Evolutionary conservation across 2,797 vertebrate genomes (phyloP), one percentile per base, ranked within the genome.

Genomic region (Gymnopithys bicolor): DNA sequence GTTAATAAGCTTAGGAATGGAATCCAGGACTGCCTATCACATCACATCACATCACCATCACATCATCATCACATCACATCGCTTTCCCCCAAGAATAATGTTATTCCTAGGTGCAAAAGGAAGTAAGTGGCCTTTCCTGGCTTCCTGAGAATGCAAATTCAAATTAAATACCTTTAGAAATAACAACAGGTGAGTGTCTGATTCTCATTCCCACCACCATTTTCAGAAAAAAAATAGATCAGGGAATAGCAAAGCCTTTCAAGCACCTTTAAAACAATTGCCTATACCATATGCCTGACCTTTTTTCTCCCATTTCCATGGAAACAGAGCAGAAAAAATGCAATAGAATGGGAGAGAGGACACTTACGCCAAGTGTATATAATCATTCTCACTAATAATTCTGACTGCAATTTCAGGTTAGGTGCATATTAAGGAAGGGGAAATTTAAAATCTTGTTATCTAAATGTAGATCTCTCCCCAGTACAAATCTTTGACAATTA

Each of bases 201-300:
- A 24, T 19, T 87, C 89, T 59, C n/a, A 59, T 85, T 92, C 10
- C 43, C 24, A 58, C 17, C 49, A 46, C 27, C 23, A 49, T 53
- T 92, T 33, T 77, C 32, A 80, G 46, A 71, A 17, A n/a, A 56
- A 77, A 73, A 45, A 51, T 11, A 85, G 30, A 80, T 35, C 19
- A 53, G 56, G 41, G 45, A 91, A 49, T 39, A 93, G 46, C 11
- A 74, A 94, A 89, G 19, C 17, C 45, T 87, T 95, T 93, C n/a
- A 87, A 67, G 10, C 27, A 76, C 41, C 37, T 85, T 80, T 68
- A 80, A 89, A 95, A 94, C 79, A 75, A 95, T 78, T 87, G 37
- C 18, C 24, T 77, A 14, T 85, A 71, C 63, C 10, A 9, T 73
- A 66, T 62, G 25, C 46, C 25, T 94, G 87, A 87, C 75, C 79